Conservation (phyloP, 2,113 vertebrate species). For the Silurus asotus region DNA sequence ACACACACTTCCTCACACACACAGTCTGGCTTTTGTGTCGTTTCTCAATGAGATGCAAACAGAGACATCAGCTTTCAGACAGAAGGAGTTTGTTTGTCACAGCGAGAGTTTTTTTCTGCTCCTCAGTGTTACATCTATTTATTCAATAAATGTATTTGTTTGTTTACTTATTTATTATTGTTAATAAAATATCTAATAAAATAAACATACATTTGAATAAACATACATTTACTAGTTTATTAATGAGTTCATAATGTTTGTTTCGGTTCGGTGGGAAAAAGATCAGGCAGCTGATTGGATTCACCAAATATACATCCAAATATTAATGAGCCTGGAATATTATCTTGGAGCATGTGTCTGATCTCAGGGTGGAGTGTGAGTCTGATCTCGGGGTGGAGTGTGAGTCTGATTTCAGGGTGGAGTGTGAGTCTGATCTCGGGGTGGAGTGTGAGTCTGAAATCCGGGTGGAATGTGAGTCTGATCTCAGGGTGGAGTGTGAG, state of each 20-base stretch:
- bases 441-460: too few relatives aligned
- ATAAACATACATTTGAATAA: not conserved
- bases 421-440: not conserved
- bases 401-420: not conserved
- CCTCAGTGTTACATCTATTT: not conserved
- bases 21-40: constrained; percentile 38
- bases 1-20: not conserved
- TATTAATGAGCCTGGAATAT: too few relatives aligned
- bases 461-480: not conserved
- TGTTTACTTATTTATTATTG: too few relatives aligned
- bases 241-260: not conserved
- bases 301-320: too few relatives aligned
- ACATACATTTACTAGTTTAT: not conserved
- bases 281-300: not conserved
- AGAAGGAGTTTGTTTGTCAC: not conserved
- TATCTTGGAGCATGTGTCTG: too few relatives aligned
- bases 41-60: constrained; percentile 29
- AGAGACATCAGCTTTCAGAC: not conserved
- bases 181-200: not conserved
- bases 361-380: constrained; percentile 7
- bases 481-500: not conserved
- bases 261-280: not conserved
- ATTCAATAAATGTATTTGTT: too few relatives aligned
- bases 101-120: not conserved
- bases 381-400: not conserved